Base-by-base conservation (phyloP, 2,797 vertebrate species). In the Rhynchonycteris naso region DNA sequence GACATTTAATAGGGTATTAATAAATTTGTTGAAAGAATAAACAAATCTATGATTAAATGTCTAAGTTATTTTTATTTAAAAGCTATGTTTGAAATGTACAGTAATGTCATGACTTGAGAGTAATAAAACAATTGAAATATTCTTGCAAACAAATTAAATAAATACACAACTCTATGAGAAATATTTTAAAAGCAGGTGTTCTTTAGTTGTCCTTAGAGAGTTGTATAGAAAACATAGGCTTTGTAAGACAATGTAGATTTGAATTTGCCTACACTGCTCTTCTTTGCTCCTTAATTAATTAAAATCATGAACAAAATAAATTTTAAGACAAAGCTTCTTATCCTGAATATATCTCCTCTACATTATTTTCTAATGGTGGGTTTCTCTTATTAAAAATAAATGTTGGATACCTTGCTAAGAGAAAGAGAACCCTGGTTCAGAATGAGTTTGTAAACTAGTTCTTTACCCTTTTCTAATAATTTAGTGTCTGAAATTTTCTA, bases 341-440 rank as follows among this genome's bases (percentile, higher is more conserved):
- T 52, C 30, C 61, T 63, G 59, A 52, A 18, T 91, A 78, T 66
- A 4, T 19, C 18, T 24, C 15, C 5, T 66, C 38, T 54, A 13
- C 2, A 24, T 81, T 18, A n/a, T 43, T 93, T 95, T 81, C 19
- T 21, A 47, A 1, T 59, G 11, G 33, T 24, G 63, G 10, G 0
- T 56, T 92, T 90, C 95, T 15, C 91, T 93, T 58, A 3, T 82
- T 93, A 82, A 94, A 92, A 90, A 90, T 74, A 94, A 92, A 82
- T 59, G 91, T 11, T 30, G 7, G 4, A 30, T 12, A 69, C 15
- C 52, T 81, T n/a, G 30, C 68, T 59, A 74, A 3, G 86, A 61
- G 26, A 72, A 71, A 80, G 54, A 94, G 58, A 91, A 92, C 35
- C 18, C 13, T 82, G 28, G 61, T 58, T 38, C 86, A 79, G 52